Percentiles rank a stretch among this genome's conserved stretches.
phyloP scores from a whole-genome alignment of 23 tunicate genomes.

The Pegea sp. region DNA sequence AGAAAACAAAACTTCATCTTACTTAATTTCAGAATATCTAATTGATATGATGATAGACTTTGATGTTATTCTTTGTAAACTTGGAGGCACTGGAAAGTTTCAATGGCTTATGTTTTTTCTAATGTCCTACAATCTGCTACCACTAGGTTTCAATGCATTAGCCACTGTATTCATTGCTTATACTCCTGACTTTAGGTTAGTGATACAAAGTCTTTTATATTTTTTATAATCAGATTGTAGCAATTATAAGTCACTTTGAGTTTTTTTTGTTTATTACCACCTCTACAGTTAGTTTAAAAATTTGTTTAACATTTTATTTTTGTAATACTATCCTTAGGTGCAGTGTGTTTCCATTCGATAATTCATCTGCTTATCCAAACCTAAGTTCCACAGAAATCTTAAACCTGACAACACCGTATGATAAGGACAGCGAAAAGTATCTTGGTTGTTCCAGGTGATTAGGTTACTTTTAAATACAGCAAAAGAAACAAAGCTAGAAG shows the following conservation, averaged over 20 bases:
- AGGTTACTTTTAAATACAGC: too few species aligned
- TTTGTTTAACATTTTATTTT: too few species aligned
- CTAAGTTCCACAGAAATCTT: constrained; percentile 6
- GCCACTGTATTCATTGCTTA: constrained; percentile 23
- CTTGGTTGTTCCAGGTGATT: constrained; percentile 16
- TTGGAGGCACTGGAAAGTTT: constrained; percentile 11
- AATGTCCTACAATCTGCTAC: constrained; percentile 2
- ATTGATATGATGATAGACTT: constrained; percentile 10
- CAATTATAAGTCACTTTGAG: too few species aligned
- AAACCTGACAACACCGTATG: constrained; percentile 22
- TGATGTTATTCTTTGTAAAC: constrained; percentile 9
- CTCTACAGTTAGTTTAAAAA: too few species aligned
- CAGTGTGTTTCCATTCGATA: constrained; percentile 28
- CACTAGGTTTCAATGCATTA: constrained; percentile 7
- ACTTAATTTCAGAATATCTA: too few species aligned
- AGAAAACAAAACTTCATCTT: too few species aligned
- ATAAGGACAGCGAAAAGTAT: constrained; percentile 5
- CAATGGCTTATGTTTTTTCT: constrained; percentile 5
- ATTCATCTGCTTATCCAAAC: constrained; percentile 9
- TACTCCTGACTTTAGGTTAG: constrained; percentile 20
- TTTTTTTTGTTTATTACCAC: too few species aligned
- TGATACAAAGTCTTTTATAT: too few species aligned
- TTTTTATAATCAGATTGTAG: too few species aligned
- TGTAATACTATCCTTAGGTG: constrained; percentile 18
- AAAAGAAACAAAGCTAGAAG: too few species aligned